These are phyloP conservation scores for Alloplasta piceator DNA, from an alignment of 2,888 invertebrate species.

Conservation along the genomic window DNA sequence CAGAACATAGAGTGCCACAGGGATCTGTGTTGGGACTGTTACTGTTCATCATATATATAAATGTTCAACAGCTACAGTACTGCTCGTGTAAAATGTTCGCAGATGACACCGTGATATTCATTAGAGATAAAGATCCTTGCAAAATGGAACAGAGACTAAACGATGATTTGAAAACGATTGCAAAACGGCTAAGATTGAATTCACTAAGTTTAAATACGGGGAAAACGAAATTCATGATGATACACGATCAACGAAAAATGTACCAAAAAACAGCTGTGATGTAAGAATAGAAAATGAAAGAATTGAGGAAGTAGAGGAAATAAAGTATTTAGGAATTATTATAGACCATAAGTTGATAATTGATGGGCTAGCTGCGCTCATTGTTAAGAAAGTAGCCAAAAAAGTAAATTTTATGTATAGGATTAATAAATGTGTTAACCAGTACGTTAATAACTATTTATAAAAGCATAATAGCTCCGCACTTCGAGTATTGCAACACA, in stretches of 20 bases:
- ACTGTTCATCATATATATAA: slow-evolving; percentile 28
- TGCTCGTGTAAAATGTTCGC: slow-evolving; percentile 46
- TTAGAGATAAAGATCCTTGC: slow-evolving; percentile 30
- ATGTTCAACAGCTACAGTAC: slow-evolving; percentile 1
- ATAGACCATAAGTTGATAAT: slow-evolving; percentile 50
- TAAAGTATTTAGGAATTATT: slow-evolving; percentile 58
- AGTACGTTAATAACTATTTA: slow-evolving; percentile 49
- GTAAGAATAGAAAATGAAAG: slow-evolving; percentile 36
- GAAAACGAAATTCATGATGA: slow-evolving; percentile 47
- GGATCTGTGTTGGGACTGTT: slow-evolving; percentile 40
- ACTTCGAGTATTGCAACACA: slow-evolving; percentile 56
- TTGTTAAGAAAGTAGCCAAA: slow-evolving; percentile 55
- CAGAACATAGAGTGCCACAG: slow-evolving; percentile 13
- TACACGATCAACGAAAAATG: slow-evolving; percentile 47
- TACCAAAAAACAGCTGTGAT: slow-evolving; percentile 12
- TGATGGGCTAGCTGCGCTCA: slow-evolving; percentile 30
- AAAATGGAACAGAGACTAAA: slow-evolving; percentile 49
- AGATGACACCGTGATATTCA: slow-evolving; percentile 57
- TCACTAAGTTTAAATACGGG: no score
- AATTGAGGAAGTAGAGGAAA: slow-evolving; percentile 44
- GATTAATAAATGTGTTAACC: slow-evolving; percentile 41
- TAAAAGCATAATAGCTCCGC: slow-evolving; percentile 53
- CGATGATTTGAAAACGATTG: slow-evolving; percentile 8
- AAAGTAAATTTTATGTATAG: slow-evolving; percentile 56
- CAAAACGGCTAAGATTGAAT: slow-evolving; percentile 59